Evolutionary conservation across 2,113 vertebrate genomes (phyloP).

Genomic region (Athene cunicularia): DNA sequence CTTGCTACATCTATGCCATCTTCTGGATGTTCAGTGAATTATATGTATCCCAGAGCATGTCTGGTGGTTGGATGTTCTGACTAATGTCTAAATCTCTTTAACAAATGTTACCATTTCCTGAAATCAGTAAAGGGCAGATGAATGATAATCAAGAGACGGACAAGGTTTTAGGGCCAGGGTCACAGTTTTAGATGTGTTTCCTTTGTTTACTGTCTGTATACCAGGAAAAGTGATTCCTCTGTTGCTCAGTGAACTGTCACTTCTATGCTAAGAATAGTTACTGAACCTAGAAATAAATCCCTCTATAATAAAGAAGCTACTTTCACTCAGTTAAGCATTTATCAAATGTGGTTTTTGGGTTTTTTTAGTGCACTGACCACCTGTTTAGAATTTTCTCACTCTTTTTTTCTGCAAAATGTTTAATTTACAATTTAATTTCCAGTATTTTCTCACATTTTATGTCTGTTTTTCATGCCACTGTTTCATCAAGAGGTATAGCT

Average conservation of each 20-base stretch:
- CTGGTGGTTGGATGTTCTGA: neutral
- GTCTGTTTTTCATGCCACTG: neutral
- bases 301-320: neutral
- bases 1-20: conserved; percentile 47
- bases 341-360: neutral
- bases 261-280: neutral
- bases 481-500: neutral
- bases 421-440: neutral
- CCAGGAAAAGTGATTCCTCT: neutral
- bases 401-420: neutral
- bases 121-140: neutral
- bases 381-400: neutral
- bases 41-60: neutral
- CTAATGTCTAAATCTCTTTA: neutral
- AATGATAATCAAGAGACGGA: neutral
- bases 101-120: neutral
- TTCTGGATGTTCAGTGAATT: conserved; percentile 53
- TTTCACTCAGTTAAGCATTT: neutral
- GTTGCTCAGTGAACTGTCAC: neutral
- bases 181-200: neutral
- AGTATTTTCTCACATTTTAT: neutral
- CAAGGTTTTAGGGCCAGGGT: neutral
- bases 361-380: neutral
- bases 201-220: neutral
- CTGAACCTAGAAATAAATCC: neutral